Percentiles rank a stretch among this genome's conserved stretches.
Conservation (phyloP, 1,140 invertebrate genomes). For the Sminthurinus signatus region DNA sequence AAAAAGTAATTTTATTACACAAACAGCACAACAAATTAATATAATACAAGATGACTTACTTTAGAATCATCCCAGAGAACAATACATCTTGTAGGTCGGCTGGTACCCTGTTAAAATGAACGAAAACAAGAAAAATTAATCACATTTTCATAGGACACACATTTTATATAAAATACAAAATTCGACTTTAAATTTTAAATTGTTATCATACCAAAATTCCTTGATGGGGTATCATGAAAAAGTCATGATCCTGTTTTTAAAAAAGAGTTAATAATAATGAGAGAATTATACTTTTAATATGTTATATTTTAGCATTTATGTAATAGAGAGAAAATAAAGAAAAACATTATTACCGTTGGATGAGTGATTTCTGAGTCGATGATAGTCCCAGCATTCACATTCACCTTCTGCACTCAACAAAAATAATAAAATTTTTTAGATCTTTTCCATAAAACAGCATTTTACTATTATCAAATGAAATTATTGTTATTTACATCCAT, state of each 20-base stretch:
- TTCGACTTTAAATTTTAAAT: slow-evolving; percentile 20
- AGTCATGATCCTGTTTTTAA: too few species aligned
- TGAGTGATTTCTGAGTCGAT: slow-evolving; percentile 77
- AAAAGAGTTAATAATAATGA: too few species aligned
- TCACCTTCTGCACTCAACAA: slow-evolving; percentile 49
- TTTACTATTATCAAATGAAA: neutral
- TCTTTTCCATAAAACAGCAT: neutral
- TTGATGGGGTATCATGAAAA: slow-evolving; percentile 69
- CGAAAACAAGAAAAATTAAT: slow-evolving; percentile 44
- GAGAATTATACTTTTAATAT: too few species aligned
- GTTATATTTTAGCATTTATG: too few species aligned
- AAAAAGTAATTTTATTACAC: too few species aligned
- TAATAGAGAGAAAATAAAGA: too few species aligned
- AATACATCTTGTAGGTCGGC: slow-evolving; percentile 80
- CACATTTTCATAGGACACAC: slow-evolving; percentile 40
- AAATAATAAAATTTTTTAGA: neutral
- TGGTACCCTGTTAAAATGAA: slow-evolving; percentile 76
- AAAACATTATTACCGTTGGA: too few species aligned
- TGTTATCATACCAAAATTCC: slow-evolving; percentile 57
- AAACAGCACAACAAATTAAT: too few species aligned
- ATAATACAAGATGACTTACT: too few species aligned
- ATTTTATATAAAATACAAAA: neutral
- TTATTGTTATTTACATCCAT: neutral
- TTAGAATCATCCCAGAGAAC: slow-evolving; percentile 70
- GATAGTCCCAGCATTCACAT: slow-evolving; percentile 74